phyloP scores from a whole-genome alignment of 2,113 vertebrate genomes.

The Poeciliopsis prolifica region DNA sequence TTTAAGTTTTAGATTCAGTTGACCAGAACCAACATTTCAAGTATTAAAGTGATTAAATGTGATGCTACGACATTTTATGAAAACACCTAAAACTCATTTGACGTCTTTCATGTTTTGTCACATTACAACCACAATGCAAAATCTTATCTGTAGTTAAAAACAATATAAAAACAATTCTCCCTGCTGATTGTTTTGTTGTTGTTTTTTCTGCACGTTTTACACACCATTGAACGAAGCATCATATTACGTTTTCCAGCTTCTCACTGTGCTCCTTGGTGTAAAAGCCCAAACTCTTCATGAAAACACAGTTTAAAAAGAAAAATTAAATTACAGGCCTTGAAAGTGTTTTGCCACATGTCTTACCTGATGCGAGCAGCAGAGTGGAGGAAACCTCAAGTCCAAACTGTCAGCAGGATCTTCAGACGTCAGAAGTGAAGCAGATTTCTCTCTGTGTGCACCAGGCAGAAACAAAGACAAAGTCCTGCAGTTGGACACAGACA shows the following conservation, averaged over 20 bases:
- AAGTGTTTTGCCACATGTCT: background rate
- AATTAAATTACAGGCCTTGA: background rate
- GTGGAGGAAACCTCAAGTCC: background rate
- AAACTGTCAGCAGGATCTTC: background rate
- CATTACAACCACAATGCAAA: background rate
- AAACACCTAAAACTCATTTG: too few relatives aligned
- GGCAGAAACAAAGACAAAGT: background rate
- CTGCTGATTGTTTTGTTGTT: background rate
- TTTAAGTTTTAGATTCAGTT: background rate
- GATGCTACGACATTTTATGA: background rate
- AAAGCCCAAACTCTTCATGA: background rate
- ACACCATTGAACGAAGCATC: too few relatives aligned
- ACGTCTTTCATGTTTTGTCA: background rate
- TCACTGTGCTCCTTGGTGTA: background rate
- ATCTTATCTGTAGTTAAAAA: background rate
- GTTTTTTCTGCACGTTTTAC: background rate
- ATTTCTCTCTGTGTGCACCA: background rate
- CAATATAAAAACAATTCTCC: background rate
- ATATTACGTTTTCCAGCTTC: background rate
- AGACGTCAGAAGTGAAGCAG: background rate
- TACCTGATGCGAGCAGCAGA: constrained; percentile 35
- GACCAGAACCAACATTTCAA: background rate
- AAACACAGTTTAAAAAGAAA: background rate
- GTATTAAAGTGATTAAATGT: too few relatives aligned
- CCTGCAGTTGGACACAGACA: constrained; percentile 4